phyloP scores from a whole-genome alignment of 2,888 invertebrate genomes.

The Ornithoptera alexandrae region DNA sequence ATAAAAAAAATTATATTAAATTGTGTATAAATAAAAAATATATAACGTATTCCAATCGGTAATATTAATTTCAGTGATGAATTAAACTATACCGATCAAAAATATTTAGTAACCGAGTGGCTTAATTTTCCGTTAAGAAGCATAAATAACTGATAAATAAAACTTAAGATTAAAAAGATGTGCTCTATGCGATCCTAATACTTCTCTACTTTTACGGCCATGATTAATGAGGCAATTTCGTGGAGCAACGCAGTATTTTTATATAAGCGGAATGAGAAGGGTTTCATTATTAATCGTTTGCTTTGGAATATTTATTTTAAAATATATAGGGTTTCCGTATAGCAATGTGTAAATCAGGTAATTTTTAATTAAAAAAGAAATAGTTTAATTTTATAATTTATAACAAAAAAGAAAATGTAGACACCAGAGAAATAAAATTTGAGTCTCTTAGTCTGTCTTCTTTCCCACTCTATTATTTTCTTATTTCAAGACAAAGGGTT shows the following conservation, averaged over 20 bases:
- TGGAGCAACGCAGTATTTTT: slow-evolving; percentile 12
- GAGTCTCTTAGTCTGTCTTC: too few species aligned
- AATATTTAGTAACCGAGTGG: not conserved
- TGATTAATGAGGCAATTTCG: slow-evolving; percentile 20
- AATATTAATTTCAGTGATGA: not conserved
- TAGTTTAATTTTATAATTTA: not conserved
- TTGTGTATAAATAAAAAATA: not conserved
- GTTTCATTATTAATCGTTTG: slow-evolving; percentile 8
- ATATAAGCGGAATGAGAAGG: slow-evolving; percentile 15
- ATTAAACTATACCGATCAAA: not conserved
- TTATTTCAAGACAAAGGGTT: too few species aligned
- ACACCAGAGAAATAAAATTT: too few species aligned
- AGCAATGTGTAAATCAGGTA: not conserved
- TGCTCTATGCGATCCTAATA: slow-evolving; percentile 8
- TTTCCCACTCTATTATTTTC: too few species aligned
- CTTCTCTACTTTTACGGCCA: slow-evolving; percentile 10
- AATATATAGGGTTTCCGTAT: slow-evolving; percentile 1
- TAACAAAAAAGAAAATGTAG: not conserved
- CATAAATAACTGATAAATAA: not conserved
- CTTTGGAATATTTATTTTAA: not conserved
- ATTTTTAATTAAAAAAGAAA: not conserved
- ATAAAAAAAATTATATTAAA: not conserved
- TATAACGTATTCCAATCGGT: not conserved
- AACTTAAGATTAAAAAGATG: slow-evolving; percentile 5
- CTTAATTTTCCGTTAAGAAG: not conserved